Evolutionary conservation across 2,797 vertebrate species (phyloP).

Genomic region (Synanceia verrucosa): DNA sequence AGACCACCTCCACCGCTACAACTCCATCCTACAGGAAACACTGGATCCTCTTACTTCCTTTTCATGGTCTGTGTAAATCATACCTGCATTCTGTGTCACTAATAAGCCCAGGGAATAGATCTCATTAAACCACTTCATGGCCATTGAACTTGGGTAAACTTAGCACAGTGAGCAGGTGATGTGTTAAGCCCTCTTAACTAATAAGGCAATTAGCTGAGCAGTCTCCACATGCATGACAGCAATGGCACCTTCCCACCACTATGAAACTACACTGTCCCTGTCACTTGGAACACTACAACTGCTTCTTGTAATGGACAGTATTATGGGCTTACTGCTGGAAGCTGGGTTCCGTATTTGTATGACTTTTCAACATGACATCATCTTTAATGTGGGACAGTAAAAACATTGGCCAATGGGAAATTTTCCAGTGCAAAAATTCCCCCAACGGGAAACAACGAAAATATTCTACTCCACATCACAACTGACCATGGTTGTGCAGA

Average conservation of each 20-base stretch:
- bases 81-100: too few relatives aligned
- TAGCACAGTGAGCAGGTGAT: slow-evolving; percentile 26
- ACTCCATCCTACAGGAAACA: too few relatives aligned
- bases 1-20: too few relatives aligned
- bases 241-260: not conserved
- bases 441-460: too few relatives aligned
- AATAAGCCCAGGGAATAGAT: too few relatives aligned
- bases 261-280: too few relatives aligned
- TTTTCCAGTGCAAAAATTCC: too few relatives aligned
- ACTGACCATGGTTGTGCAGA: too few relatives aligned
- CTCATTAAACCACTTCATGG: slow-evolving; percentile 22
- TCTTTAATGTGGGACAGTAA: not conserved
- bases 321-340: not conserved
- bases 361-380: not conserved
- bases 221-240: not conserved
- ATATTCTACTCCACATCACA: too few relatives aligned
- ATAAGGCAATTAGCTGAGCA: slow-evolving; percentile 33
- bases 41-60: not conserved
- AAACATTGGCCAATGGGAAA: not conserved
- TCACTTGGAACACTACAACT: not conserved
- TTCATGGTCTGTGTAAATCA: too few relatives aligned
- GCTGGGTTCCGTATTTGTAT: not conserved
- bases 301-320: not conserved
- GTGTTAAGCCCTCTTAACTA: slow-evolving; percentile 54
- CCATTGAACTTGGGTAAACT: slow-evolving; percentile 50